Evolutionary conservation across 2,888 invertebrate genomes (phyloP).

Genomic region (Malthinus seriepunctatus): DNA sequence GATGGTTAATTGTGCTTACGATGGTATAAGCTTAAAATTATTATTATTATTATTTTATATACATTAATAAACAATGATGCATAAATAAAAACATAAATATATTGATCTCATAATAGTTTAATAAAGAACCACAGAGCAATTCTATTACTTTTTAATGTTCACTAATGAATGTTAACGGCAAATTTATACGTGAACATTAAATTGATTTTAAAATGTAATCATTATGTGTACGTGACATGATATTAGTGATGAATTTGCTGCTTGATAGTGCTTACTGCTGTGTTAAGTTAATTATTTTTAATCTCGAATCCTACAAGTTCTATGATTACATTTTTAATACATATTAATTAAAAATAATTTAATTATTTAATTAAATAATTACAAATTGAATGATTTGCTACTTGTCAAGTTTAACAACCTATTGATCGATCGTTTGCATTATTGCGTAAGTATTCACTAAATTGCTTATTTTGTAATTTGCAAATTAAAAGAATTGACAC

Average conservation of each 20-base stretch:
- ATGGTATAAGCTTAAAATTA: slow-evolving; percentile 7
- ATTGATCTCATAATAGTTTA: slow-evolving; percentile 12
- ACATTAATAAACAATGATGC: slow-evolving; percentile 1
- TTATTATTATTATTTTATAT: slow-evolving; percentile 8
- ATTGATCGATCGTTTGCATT: no score
- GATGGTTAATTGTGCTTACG: slow-evolving; percentile 7
- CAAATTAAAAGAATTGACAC: no score
- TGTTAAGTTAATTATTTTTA: slow-evolving; percentile 18
- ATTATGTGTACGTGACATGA: slow-evolving; percentile 16
- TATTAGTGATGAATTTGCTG: slow-evolving; percentile 18
- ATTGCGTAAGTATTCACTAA: no score
- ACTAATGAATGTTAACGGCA: slow-evolving; percentile 22
- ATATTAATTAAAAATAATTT: no score
- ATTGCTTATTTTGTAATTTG: no score
- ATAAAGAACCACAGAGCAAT: slow-evolving; percentile 11
- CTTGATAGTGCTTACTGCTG: slow-evolving; percentile 13
- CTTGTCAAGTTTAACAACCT: no score
- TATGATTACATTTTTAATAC: no score
- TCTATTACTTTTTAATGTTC: slow-evolving; percentile 12
- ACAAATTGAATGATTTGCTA: no score
- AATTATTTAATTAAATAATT: no score
- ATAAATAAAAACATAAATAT: slow-evolving; percentile 3
- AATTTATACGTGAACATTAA: slow-evolving; percentile 22
- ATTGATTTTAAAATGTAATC: slow-evolving; percentile 24
- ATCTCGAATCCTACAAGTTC: not conserved